Evolutionary conservation across 2,113 vertebrate genomes (phyloP).

Genomic region (Prunella fulvescens): DNA sequence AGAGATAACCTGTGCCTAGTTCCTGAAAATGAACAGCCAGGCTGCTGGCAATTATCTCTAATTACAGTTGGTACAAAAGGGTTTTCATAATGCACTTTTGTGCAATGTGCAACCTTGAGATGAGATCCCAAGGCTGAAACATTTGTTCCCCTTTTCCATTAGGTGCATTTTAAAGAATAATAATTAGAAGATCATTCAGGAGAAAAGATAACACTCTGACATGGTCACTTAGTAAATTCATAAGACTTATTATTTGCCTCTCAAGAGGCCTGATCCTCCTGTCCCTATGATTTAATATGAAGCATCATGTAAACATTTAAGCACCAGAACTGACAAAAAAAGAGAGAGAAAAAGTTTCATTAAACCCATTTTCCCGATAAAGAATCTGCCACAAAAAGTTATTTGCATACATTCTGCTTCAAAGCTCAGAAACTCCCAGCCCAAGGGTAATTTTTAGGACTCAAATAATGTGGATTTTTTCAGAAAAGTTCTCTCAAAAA

Average conservation of each 20-base stretch:
- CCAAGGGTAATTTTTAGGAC: not conserved
- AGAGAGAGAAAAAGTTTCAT: not conserved
- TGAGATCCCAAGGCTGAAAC: not conserved
- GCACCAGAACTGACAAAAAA: not conserved
- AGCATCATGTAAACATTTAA: not conserved
- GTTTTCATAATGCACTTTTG: not conserved
- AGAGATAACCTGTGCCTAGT: not conserved
- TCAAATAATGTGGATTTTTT: not conserved
- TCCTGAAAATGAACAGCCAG: slow-evolving; percentile 21
- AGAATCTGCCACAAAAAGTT: not conserved
- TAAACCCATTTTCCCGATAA: not conserved
- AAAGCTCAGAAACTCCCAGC: not conserved
- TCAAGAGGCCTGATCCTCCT: not conserved
- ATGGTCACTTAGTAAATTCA: not conserved
- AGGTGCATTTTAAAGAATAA: not conserved
- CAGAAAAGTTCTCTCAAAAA: not conserved
- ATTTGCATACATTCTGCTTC: not conserved
- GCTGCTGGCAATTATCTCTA: slow-evolving; percentile 44
- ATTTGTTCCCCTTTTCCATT: not conserved
- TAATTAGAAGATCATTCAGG: not conserved
- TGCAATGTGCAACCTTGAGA: not conserved
- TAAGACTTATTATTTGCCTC: not conserved
- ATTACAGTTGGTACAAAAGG: slow-evolving; percentile 17
- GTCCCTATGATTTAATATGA: not conserved
- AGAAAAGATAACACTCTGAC: not conserved